Evolutionary conservation across 2,113 vertebrate species (phyloP).

Genomic region (Ascaphus truei): DNA sequence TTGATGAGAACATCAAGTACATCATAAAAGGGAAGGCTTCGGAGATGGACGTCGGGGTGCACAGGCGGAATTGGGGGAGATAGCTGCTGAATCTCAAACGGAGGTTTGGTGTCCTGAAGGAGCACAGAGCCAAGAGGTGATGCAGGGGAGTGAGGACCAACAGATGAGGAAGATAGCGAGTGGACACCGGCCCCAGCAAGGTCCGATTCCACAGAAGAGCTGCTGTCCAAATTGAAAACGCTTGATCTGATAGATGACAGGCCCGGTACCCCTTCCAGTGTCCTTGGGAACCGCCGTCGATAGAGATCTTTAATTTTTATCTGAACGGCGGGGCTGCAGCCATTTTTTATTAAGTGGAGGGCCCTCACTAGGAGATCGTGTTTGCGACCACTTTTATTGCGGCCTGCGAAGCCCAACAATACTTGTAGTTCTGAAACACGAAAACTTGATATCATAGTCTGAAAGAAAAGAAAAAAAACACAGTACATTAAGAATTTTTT

Average conservation of each 20-base stretch:
- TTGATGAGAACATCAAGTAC: conserved; percentile 93
- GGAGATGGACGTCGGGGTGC: conserved; percentile 93
- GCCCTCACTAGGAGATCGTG: conserved; percentile 84
- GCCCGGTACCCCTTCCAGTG: conserved; percentile 66
- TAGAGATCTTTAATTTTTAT: conserved; percentile 79
- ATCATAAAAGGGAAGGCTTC: conserved; percentile 89
- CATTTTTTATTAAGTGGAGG: conserved; percentile 75
- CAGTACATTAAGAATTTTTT: no score
- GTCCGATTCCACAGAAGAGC: conserved; percentile 57
- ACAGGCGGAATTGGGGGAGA: conserved; percentile 83
- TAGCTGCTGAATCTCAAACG: conserved; percentile 88
- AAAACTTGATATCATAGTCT: conserved; percentile 88
- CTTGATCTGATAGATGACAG: conserved; percentile 57
- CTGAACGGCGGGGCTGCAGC: conserved; percentile 79
- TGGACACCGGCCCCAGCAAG: conserved; percentile 59
- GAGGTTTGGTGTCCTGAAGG: conserved; percentile 64
- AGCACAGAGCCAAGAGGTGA: conserved; percentile 62
- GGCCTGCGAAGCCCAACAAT: conserved; percentile 79
- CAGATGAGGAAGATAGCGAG: conserved; percentile 60
- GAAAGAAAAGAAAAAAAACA: conserved; percentile 37
- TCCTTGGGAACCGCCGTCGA: conserved; percentile 70
- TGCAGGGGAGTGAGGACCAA: conserved; percentile 59
- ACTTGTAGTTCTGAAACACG: conserved; percentile 84
- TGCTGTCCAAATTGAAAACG: conserved; percentile 57
- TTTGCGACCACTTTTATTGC: conserved; percentile 82